phyloP scores from a whole-genome alignment of 2,888 invertebrate genomes.

The Mayetiola destructor region DNA sequence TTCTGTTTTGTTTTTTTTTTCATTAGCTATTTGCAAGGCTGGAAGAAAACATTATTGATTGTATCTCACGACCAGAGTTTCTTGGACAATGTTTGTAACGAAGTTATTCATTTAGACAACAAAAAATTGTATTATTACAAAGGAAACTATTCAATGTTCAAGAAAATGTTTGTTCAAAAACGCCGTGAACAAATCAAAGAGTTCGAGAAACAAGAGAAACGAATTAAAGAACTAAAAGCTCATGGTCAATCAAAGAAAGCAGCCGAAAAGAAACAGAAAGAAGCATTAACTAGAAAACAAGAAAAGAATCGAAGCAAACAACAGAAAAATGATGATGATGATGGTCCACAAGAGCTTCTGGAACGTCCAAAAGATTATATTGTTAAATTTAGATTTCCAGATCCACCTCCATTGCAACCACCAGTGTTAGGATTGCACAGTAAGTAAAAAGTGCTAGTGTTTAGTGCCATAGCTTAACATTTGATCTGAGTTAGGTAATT shows the following conservation, averaged over 20 bases:
- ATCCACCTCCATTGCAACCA: constrained; percentile 90
- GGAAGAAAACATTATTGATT: constrained; percentile 97
- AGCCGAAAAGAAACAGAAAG: constrained; percentile 90
- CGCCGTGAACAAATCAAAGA: constrained; percentile 89
- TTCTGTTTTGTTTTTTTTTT: not conserved
- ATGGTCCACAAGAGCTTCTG: constrained; percentile 67
- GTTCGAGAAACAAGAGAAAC: constrained; percentile 95
- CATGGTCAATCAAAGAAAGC: constrained; percentile 91
- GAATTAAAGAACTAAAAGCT: constrained; percentile 85
- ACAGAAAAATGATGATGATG: constrained; percentile 65
- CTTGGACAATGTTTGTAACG: constrained; percentile 97
- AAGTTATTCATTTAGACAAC: constrained; percentile 92
- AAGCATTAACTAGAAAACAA: constrained; percentile 77
- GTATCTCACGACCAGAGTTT: constrained; percentile 99
- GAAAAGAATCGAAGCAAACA: constrained; percentile 77
- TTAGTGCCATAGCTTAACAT: not conserved
- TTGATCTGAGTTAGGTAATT: too few relatives aligned
- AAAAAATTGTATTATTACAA: constrained; percentile 92
- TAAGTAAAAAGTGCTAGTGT: constrained; percentile 33
- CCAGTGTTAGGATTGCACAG: constrained; percentile 91
- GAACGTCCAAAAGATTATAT: constrained; percentile 88
- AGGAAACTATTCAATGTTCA: constrained; percentile 96
- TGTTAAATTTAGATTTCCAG: constrained; percentile 96
- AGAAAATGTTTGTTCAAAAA: constrained; percentile 97
- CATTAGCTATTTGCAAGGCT: constrained; percentile 86